Conservation (phyloP, 2,888 invertebrate species). For the Neocrepidodera transversa region DNA sequence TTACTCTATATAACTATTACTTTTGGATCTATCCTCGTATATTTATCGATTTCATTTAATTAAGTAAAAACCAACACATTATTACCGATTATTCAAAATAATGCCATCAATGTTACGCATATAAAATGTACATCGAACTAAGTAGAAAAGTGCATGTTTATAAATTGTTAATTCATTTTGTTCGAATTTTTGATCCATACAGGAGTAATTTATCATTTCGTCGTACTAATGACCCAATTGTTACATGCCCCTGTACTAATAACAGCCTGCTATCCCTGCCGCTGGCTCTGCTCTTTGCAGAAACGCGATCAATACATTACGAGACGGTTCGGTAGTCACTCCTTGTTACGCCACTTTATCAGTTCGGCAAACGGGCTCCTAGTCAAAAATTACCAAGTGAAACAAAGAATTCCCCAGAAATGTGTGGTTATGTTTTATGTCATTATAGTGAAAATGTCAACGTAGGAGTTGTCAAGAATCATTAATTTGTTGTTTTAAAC, state of each 20-base stretch:
- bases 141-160: not conserved
- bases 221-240: conserved; percentile 26
- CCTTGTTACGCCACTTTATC: conserved; percentile 26
- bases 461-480: conserved; percentile 13
- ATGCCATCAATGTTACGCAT: not conserved
- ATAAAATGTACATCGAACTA: not conserved
- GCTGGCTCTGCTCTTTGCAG: conserved; percentile 21
- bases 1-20: no score
- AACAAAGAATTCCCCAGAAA: conserved; percentile 29
- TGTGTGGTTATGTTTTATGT: conserved; percentile 29
- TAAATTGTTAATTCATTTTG: conserved; percentile 8
- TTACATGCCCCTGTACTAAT: conserved; percentile 15
- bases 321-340: conserved; percentile 29
- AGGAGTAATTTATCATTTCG: conserved; percentile 8
- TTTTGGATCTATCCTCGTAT: no score
- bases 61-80: not conserved
- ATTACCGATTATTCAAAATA: not conserved
- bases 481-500: conserved; percentile 1
- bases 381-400: conserved; percentile 25
- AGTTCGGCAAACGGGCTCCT: conserved; percentile 19
- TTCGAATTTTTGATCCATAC: not conserved
- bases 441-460: conserved; percentile 21
- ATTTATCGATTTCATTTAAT: not conserved
- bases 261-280: conserved; percentile 21
- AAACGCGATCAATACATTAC: conserved; percentile 26